A percentile compares a stretch with the other conserved stretches of the same genome.
phyloP scores from a whole-genome alignment of 2,888 invertebrate species.

The Trichacis sp. region DNA sequence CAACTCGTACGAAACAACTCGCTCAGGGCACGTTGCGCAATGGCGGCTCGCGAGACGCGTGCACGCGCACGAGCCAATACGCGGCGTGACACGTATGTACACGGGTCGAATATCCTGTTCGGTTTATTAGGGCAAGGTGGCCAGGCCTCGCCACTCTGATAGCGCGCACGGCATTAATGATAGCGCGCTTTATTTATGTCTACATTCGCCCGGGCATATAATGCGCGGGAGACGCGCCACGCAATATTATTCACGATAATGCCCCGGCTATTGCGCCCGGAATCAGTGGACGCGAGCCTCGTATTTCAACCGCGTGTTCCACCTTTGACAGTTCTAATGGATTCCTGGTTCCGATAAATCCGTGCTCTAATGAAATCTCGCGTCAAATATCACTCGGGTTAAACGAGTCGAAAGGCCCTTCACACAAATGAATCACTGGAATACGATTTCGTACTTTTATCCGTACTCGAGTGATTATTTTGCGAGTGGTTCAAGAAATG shows the following conservation, averaged over 20 bases:
- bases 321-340: neutral
- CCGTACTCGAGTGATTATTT: no score
- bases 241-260: constrained; percentile 18
- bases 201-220: constrained; percentile 15
- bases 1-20: no score
- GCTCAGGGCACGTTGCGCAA: neutral
- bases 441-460: no score
- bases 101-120: constrained; percentile 61
- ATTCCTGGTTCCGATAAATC: neutral
- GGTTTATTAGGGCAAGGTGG: constrained; percentile 63
- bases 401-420: no score
- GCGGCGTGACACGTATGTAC: constrained; percentile 17
- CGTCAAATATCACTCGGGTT: no score
- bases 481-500: no score
- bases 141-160: constrained; percentile 62
- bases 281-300: constrained; percentile 1
- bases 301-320: neutral
- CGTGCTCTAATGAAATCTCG: neutral
- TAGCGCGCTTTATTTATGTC: constrained; percentile 38
- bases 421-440: no score
- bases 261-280: constrained; percentile 13
- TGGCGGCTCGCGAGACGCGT: constrained; percentile 14
- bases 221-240: constrained; percentile 8
- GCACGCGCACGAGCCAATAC: constrained; percentile 35
- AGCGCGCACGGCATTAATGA: constrained; percentile 49